phyloP scores from a whole-genome alignment of 2,113 vertebrate genomes.

The Dicentrarchus labrax region DNA sequence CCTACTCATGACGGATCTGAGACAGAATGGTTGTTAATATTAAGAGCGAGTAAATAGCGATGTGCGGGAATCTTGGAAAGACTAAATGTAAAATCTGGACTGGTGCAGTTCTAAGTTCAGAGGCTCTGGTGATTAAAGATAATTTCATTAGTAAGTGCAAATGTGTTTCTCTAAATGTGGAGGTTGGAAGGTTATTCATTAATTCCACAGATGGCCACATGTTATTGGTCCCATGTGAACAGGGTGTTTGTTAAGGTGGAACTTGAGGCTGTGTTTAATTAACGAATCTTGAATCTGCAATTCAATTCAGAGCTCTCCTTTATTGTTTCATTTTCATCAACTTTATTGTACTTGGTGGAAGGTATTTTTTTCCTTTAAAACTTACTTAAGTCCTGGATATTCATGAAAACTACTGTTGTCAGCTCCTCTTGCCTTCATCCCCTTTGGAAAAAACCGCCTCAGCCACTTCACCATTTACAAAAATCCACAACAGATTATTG shows the following conservation, averaged over 20 bases:
- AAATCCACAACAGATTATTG: conserved; percentile 67
- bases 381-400: neutral
- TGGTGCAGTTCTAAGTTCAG: neutral
- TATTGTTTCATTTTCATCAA: neutral
- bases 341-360: neutral
- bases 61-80: neutral
- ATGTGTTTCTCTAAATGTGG: conserved; percentile 5
- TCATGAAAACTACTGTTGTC: neutral
- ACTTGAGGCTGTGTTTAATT: conserved; percentile 17
- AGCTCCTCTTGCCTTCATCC: conserved; percentile 8
- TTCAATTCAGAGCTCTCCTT: neutral
- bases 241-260: conserved; percentile 9
- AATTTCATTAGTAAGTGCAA: neutral
- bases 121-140: neutral
- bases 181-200: conserved; percentile 1
- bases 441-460: conserved; percentile 31
- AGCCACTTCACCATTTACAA: conserved; percentile 54
- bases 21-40: neutral
- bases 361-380: neutral
- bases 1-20: neutral
- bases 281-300: neutral
- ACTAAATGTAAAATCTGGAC: neutral
- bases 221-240: neutral
- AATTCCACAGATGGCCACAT: conserved; percentile 1
- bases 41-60: neutral